Evolutionary conservation across 2,888 invertebrate genomes (phyloP), one percentile per base, ranked within the genome.

Genomic region (Linnaemya vulpina): DNA sequence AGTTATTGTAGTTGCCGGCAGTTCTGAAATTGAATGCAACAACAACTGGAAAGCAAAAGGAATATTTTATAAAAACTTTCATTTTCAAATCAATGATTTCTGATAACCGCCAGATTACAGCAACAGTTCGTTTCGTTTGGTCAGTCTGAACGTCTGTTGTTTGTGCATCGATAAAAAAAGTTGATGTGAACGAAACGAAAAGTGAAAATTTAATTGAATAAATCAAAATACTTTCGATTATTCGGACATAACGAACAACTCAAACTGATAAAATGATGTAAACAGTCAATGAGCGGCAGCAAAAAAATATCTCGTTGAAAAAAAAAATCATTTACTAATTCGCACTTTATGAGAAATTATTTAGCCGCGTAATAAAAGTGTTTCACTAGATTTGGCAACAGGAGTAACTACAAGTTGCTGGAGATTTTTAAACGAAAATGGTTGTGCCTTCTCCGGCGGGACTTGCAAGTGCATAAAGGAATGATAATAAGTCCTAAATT

Each of bases 141-240:
- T 71, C 73, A 77, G 77, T 58, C 76, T 53, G 81, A 63, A 55
- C 51, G 49, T 74, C 62, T 49, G 25, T 40, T 84, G 86, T 74
- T 74, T 71, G 75, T 53, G 75, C 78, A 86, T 75, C 71, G 83
- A 75, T 83, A 83, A 81, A 77, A 63, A 71, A 84, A 71, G 49
- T 35, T 82, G 82, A 78, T 85, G 78, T 82, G 82, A 82, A 75
- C 78, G 65, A 78, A 85, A 85, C 82, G 81, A 82, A 82, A 85
- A 85, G 85, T 85, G 85, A 85, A 85, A 85, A 78, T 82, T 74
- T 82, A 78, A 82, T 82, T 82, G 84, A 81, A 78, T 85, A 85
- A 82, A 85, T 82, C 81, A 85, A 82, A 85, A 82, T 82, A 82
- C 58, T 82, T 81, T 81, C 77, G 81, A 81, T 84, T 77, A 85